Conservation (phyloP, 2,113 vertebrate genomes). For the human (Homo sapiens) region GRCh38 chr7:85564501-85565000, state of each 20-base stretch:
- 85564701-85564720: neutral
- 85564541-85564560: neutral
- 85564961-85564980: slow-evolving; percentile 36
- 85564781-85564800: neutral
- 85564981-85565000: slow-evolving; percentile 3
- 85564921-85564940: slow-evolving; percentile 39
- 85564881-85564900: slow-evolving; percentile 10
- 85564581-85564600: neutral
- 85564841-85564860: slow-evolving; percentile 30
- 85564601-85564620: neutral
- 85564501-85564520: neutral
- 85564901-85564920: slow-evolving; percentile 39
- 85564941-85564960: slow-evolving; percentile 10
- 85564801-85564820: neutral
- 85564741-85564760: neutral
- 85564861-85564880: slow-evolving; percentile 46
- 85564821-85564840: slow-evolving; percentile 34
- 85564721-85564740: neutral
- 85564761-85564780: neutral
- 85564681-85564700: neutral
- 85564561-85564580: neutral
- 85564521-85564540: neutral
- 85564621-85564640: neutral
- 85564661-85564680: neutral
- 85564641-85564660: neutral